A percentile compares a stretch with the other conserved stretches of the same genome.
These are phyloP conservation scores for Cryptosula pallasiana DNA, from an alignment of 2,888 invertebrate genomes.

Conservation along the genomic window DNA sequence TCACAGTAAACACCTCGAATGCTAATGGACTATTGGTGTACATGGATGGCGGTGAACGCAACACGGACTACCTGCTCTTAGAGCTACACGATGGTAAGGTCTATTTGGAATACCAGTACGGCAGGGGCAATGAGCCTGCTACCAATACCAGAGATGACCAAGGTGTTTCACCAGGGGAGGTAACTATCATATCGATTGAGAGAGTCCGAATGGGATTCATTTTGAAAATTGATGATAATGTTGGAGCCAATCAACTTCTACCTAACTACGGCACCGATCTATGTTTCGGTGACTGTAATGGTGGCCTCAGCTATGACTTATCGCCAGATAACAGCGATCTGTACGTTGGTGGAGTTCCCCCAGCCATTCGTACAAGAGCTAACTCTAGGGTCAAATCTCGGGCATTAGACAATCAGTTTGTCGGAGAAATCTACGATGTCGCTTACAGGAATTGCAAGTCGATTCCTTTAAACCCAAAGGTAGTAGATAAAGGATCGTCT, in stretches of 20 bases:
- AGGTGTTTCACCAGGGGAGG: background rate
- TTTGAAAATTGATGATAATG: background rate
- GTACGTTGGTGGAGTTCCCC: background rate
- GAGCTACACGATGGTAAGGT: background rate
- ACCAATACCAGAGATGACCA: background rate
- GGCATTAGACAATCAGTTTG: background rate
- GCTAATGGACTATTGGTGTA: background rate
- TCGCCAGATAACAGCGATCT: slow-evolving; percentile 4
- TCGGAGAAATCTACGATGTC: background rate
- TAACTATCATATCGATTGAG: background rate
- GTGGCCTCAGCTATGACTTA: background rate
- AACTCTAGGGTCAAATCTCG: background rate
- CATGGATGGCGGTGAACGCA: background rate
- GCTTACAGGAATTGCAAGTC: background rate
- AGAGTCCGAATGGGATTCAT: background rate
- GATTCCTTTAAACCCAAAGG: background rate
- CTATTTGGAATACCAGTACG: slow-evolving; percentile 4
- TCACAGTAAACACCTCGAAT: background rate
- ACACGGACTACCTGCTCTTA: background rate
- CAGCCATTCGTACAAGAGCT: background rate
- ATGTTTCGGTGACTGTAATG: background rate
- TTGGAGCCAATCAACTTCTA: background rate
- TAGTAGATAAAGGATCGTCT: background rate
- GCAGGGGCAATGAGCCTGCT: background rate
- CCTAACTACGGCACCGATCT: slow-evolving; percentile 6